Evolutionary conservation across 2,113 vertebrate genomes (phyloP).

Genomic region (Apus apus): DNA sequence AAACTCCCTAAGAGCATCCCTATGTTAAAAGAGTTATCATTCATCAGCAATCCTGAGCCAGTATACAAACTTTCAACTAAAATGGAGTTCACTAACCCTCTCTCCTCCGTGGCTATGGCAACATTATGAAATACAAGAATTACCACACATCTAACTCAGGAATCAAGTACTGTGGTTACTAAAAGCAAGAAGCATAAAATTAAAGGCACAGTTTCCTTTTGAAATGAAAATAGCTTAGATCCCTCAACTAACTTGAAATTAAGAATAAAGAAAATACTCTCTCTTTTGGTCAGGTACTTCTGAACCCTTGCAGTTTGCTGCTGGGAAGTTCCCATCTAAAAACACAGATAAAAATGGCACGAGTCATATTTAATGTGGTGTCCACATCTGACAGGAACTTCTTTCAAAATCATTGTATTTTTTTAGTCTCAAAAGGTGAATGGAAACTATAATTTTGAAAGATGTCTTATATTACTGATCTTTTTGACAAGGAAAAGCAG

Average conservation of each 20-base stretch:
- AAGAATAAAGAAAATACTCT: not conserved
- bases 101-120: not conserved
- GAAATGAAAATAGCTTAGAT: not conserved
- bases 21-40: not conserved
- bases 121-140: conserved; percentile 4
- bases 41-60: not conserved
- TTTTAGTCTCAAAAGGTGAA: conserved; percentile 17
- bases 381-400: conserved; percentile 44
- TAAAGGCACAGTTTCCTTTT: not conserved
- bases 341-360: conserved; percentile 12
- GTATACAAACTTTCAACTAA: not conserved
- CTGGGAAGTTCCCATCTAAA: conserved; percentile 26
- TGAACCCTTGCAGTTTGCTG: conserved; percentile 36
- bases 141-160: not conserved
- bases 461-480: conserved; percentile 14
- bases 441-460: conserved; percentile 25
- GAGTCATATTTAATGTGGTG: not conserved
- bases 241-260: not conserved
- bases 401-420: conserved; percentile 57
- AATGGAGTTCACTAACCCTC: not conserved
- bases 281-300: conserved; percentile 14
- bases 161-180: not conserved
- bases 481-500: conserved; percentile 37
- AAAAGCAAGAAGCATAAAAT: not conserved
- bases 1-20: not conserved